Evolutionary conservation across 2,113 vertebrate species (phyloP).

Genomic region (Nycticebus coucang): DNA sequence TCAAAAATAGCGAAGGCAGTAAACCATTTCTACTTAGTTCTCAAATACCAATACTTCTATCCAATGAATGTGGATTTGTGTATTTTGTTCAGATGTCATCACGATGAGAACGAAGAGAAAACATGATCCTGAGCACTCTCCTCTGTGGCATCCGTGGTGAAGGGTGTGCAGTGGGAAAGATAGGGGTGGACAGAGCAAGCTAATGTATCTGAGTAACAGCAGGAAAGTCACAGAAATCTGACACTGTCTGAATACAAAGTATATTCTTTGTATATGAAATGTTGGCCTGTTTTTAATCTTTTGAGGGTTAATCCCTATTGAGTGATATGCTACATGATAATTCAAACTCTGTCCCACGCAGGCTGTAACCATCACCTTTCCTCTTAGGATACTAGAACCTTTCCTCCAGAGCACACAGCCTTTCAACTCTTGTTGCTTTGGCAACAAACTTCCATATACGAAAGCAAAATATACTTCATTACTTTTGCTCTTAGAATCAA

Average conservation of each 20-base stretch:
- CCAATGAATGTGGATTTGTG: conserved; percentile 58
- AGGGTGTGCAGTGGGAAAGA: background rate
- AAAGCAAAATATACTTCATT: conserved; percentile 34
- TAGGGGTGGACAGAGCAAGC: background rate
- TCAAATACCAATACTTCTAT: conserved; percentile 74
- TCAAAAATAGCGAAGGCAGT: conserved; percentile 48
- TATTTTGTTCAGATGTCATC: conserved; percentile 66
- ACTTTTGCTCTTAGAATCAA: conserved; percentile 42
- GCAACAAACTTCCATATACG: conserved; percentile 61
- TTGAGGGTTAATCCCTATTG: conserved; percentile 84
- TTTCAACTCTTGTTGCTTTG: conserved; percentile 73
- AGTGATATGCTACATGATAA: conserved; percentile 88
- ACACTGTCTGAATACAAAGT: conserved; percentile 69
- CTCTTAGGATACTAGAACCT: conserved; percentile 61
- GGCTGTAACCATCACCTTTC: conserved; percentile 64
- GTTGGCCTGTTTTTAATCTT: conserved; percentile 78
- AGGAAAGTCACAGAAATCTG: conserved; percentile 67
- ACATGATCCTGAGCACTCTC: conserved; percentile 51
- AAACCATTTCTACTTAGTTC: conserved; percentile 62
- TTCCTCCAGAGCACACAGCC: conserved; percentile 72
- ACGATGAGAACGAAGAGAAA: conserved; percentile 60
- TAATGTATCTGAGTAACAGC: conserved; percentile 1
- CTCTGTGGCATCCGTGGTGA: conserved; percentile 48
- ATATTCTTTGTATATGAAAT: conserved; percentile 82
- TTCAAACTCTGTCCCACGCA: conserved; percentile 83